Base-by-base conservation (phyloP, 2,888 invertebrate genomes). In the Deladenus siricidicola region DNA sequence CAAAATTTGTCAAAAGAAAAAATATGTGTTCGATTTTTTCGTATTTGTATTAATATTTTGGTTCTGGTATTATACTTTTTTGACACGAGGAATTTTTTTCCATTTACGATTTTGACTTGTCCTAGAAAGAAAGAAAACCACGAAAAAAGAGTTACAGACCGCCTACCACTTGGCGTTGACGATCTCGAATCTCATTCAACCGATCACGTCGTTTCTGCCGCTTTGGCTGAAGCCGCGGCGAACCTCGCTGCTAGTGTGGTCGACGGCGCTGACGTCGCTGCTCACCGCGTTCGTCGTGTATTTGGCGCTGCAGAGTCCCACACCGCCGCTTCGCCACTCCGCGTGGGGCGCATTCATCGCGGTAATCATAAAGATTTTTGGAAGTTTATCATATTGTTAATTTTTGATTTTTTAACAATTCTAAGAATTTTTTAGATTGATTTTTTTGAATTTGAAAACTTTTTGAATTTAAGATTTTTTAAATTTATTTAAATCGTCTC, bases 121-220 rank as follows among this genome's bases (percentile, higher is more conserved):
- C 21, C 21, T 17, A 17, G 26, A 54, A 14, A 10, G 28, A 14
- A 51, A 51, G 8, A 24, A 52, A 52, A n/a, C n/a, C 24, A 24
- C 44, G 23, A 6, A 19, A 52, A 3, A 24, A 55, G 19, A 53
- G 21, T 1, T 1, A 4, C 4, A 75, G 72, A 51, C 65, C 49
- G 85, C 87, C 0, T 90, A 89, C 81, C 89, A 89, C 81, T 82
- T 89, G 74, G 84, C 88, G 4, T 86, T 86, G 55, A 85, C 87
- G 59, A 82, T 90, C 69, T 84, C 87, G 69, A 86, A 86, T 65
- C 85, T 89, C 80, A 88, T 89, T 29, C 89, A 88, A 81, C 90
- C 90, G 34, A 80, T 85, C 28, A 87, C 87, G 64, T 89, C 85
- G 78, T 83, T 85, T 62, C 63, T 85, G 17, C 84, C 85, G 4